Conservation (phyloP, 2,888 invertebrate species). For the Mantis religiosa region DNA sequence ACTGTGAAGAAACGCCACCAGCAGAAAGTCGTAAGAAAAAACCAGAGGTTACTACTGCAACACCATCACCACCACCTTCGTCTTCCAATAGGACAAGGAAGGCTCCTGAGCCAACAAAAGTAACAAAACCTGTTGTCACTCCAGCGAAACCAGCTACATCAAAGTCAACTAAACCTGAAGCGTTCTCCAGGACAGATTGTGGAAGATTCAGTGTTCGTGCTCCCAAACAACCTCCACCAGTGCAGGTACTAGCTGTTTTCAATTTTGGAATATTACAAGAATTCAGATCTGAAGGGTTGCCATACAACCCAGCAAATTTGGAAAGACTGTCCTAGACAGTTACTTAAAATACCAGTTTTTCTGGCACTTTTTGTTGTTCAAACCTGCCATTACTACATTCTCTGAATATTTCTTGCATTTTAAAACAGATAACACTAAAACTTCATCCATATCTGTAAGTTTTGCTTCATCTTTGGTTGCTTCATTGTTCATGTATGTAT, state of each 20-base stretch:
- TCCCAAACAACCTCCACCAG: conserved; percentile 3
- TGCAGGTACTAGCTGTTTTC: neutral
- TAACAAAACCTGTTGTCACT: neutral
- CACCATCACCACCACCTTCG: conserved; percentile 13
- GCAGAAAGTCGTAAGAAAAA: conserved; percentile 33
- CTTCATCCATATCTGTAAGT: too few species aligned
- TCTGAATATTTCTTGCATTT: too few species aligned
- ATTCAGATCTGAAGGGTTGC: too few species aligned
- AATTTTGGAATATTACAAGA: too few species aligned
- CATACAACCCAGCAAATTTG: too few species aligned
- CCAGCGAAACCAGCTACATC: conserved; percentile 17
- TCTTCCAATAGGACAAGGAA: conserved; percentile 15
- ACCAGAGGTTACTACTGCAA: neutral
- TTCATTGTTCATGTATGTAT: too few species aligned
- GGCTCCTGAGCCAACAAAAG: conserved; percentile 31
- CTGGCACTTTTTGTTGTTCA: too few species aligned
- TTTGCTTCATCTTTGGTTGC: too few species aligned
- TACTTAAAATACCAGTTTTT: too few species aligned
- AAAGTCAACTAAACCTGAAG: conserved; percentile 25
- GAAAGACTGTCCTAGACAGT: too few species aligned
- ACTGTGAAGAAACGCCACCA: conserved; percentile 46
- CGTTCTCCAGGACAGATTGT: conserved; percentile 57
- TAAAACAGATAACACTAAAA: too few species aligned
- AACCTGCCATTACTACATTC: too few species aligned
- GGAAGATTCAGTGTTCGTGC: conserved; percentile 61